Base-by-base conservation (phyloP, 2,113 vertebrate species). In the Salminus brasiliensis region DNA sequence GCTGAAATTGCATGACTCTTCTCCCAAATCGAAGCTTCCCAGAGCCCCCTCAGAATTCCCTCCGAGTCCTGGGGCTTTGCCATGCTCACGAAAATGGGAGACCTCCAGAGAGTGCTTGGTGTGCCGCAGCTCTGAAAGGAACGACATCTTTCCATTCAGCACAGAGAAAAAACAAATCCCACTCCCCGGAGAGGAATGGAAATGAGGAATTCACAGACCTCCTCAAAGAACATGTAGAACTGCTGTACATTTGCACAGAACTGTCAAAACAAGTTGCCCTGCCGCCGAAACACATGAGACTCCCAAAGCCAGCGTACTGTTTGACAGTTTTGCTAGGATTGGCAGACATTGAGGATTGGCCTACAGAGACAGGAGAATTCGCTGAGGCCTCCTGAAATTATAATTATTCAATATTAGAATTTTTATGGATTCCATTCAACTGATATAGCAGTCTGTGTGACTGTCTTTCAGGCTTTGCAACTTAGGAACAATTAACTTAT, bases 61-160 rank as follows among this genome's bases (percentile, higher is more conserved):
- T 23, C 15, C 8, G 25, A 29, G 53, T 36, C 82, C 43, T 23
- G 65, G 43, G 78, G 69, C 18, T 69, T 52, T 69, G 53, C 65
- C 45, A 69, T 63, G 53, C 65, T 36, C 60, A 74, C 34, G 9
- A 71, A 78, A 80, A 82, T 85, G 76, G 53, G 23, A 36, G 30
- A 73, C 66, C 73, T 74, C 81, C 74, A 57, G 81, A 83, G 84
- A 80, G 81, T 8, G 5, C 11, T 74, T 69, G 71, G 57, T 80
- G 63, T 65, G 36, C 45, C 69, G 41, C 29, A 32, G 34, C 52
- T 45, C 43, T 66, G 49, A 72, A 62, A 72, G 45, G 63, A 18
- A 55, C 74, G 59, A 69, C 63, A 82, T 80, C 53, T 77, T 82
- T 77, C 45, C 74, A 74, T 85, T 83, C 62, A 47, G 34, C 77